These are phyloP conservation scores for Takifugu rubripes DNA, from an alignment of 2,797 vertebrate genomes.

Conservation along the genomic window DNA sequence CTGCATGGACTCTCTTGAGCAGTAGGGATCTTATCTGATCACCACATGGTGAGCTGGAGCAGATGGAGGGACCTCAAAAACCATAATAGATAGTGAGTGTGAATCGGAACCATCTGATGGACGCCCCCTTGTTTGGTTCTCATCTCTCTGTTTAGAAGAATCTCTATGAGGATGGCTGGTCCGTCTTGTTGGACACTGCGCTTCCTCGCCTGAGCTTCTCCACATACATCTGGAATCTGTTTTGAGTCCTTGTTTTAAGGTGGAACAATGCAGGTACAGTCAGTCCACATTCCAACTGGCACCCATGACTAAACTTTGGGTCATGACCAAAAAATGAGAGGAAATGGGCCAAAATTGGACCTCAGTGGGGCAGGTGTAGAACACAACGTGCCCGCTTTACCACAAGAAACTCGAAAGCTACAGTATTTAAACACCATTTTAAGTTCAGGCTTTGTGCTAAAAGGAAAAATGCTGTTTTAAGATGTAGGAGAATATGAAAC, in stretches of 20 bases:
- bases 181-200: too few species aligned
- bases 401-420: conserved; percentile 16
- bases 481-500: too few species aligned
- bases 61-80: background rate
- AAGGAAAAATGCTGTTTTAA: background rate
- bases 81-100: background rate
- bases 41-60: background rate
- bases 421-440: conserved; percentile 37
- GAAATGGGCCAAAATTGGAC: too few species aligned
- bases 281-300: background rate
- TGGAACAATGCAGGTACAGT: too few species aligned
- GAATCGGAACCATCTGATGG: background rate
- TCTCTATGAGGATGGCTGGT: too few species aligned
- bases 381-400: too few species aligned
- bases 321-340: background rate
- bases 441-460: conserved; percentile 39
- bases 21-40: background rate
- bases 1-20: background rate
- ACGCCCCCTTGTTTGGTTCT: background rate
- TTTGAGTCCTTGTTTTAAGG: too few species aligned
- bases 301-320: background rate
- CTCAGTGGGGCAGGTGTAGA: too few species aligned
- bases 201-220: too few species aligned
- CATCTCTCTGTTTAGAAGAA: background rate
- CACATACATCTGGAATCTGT: too few species aligned